phyloP scores from a whole-genome alignment of 2,113 vertebrate genomes.

The Scortum barcoo region DNA sequence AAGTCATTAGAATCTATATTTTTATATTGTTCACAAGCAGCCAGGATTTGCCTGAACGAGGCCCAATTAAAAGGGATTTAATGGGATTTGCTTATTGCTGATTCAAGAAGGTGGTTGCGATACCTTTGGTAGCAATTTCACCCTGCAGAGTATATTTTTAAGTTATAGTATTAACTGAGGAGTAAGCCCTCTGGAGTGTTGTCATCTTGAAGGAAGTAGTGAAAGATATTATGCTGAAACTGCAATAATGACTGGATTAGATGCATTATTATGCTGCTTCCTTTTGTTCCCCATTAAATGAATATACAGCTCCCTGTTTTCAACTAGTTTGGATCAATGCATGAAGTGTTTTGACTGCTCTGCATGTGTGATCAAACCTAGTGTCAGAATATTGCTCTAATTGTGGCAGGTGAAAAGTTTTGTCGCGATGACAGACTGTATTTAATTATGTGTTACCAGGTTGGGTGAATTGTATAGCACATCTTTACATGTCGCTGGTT shows the following conservation, averaged over 20 bases:
- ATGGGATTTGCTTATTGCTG: conserved; percentile 70
- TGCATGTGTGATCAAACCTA: conserved; percentile 29
- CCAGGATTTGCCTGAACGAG: conserved; percentile 75
- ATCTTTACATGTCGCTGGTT: conserved; percentile 51
- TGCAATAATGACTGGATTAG: conserved; percentile 41
- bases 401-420: conserved; percentile 23
- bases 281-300: conserved; percentile 45
- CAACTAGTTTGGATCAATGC: conserved; percentile 12
- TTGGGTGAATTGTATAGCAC: conserved; percentile 8
- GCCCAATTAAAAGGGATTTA: conserved; percentile 75
- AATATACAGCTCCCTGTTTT: conserved; percentile 21
- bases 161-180: conserved; percentile 41
- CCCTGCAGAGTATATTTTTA: conserved; percentile 59
- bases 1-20: conserved; percentile 68
- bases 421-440: neutral
- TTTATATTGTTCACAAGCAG: conserved; percentile 72
- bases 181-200: conserved; percentile 54
- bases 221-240: conserved; percentile 28
- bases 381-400: conserved; percentile 46
- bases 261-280: conserved; percentile 32
- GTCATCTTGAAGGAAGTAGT: conserved; percentile 44
- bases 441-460: conserved; percentile 37
- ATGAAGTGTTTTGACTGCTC: conserved; percentile 20
- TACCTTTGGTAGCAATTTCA: conserved; percentile 64
- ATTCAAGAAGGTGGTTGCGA: conserved; percentile 51